These are phyloP conservation scores for Chaetodon trifascialis DNA, from an alignment of 2,113 vertebrate species.

Conservation along the genomic window DNA sequence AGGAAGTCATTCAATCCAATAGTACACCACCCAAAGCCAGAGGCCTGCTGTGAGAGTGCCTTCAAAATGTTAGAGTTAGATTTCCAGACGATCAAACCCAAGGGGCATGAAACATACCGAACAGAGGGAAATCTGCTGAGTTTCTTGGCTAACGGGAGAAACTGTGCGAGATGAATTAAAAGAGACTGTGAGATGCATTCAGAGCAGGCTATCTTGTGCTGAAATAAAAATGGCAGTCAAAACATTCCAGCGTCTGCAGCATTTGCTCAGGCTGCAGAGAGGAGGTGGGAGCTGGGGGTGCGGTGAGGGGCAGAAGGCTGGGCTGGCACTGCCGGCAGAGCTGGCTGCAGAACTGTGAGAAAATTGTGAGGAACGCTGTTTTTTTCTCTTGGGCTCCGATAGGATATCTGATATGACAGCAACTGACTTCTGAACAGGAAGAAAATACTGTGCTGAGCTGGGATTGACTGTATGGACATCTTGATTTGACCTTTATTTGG, in stretches of 20 bases:
- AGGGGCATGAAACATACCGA: constrained; percentile 17
- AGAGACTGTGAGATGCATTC: constrained; percentile 29
- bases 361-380: constrained; percentile 45
- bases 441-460: neutral
- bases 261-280: constrained; percentile 41
- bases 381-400: constrained; percentile 15
- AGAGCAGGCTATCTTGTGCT: constrained; percentile 31
- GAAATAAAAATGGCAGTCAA: constrained; percentile 70
- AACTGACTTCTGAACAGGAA: neutral
- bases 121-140: constrained; percentile 13
- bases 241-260: constrained; percentile 76
- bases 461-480: neutral
- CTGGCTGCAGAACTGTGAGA: constrained; percentile 62
- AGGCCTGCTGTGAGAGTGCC: constrained; percentile 23
- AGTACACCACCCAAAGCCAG: constrained; percentile 15
- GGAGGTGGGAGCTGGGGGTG: constrained; percentile 9
- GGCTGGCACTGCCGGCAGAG: constrained; percentile 27
- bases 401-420: constrained; percentile 30
- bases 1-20: constrained; percentile 47
- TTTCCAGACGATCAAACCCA: neutral
- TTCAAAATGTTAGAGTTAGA: constrained; percentile 23
- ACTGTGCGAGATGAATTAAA: constrained; percentile 3
- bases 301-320: constrained; percentile 1
- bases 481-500: neutral
- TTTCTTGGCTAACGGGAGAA: neutral